Evolutionary conservation across 2,113 vertebrate species (phyloP).

Genomic region (Rhizomys pruinosus): DNA sequence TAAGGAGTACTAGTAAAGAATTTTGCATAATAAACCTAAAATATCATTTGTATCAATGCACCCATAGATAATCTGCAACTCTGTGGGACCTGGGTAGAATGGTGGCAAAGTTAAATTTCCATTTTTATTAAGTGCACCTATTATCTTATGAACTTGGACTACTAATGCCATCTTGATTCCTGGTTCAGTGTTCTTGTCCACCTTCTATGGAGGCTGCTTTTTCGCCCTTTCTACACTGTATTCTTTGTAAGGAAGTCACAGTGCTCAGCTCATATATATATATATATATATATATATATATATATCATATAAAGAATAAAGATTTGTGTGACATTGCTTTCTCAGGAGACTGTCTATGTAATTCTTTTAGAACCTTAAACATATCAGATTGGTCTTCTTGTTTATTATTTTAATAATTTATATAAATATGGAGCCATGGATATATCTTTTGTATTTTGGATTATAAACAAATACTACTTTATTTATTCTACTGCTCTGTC

Average conservation of each 20-base stretch:
- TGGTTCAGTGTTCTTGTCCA: background rate
- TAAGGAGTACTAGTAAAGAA: background rate
- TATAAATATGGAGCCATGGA: background rate
- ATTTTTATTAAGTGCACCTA: background rate
- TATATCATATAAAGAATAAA: background rate
- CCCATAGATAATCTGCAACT: background rate
- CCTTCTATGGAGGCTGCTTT: background rate
- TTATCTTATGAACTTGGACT: background rate
- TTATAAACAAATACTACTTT: background rate
- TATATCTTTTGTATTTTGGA: background rate
- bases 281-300: too few species aligned
- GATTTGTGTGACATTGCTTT: background rate
- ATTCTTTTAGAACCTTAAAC: background rate
- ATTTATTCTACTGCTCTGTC: background rate
- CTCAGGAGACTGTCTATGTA: background rate
- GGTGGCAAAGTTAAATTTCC: background rate
- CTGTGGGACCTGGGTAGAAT: background rate
- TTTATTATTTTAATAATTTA: background rate
- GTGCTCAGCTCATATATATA: background rate
- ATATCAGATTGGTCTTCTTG: background rate
- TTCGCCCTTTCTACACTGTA: fast-evolving
- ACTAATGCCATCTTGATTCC: background rate
- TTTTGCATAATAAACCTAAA: background rate
- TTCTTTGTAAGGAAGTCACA: background rate
- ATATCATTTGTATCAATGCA: background rate